Evolutionary conservation across 2,888 invertebrate genomes (phyloP), one percentile per base, ranked within the genome.

Genomic region (Lepeophtheirus nordmannii): DNA sequence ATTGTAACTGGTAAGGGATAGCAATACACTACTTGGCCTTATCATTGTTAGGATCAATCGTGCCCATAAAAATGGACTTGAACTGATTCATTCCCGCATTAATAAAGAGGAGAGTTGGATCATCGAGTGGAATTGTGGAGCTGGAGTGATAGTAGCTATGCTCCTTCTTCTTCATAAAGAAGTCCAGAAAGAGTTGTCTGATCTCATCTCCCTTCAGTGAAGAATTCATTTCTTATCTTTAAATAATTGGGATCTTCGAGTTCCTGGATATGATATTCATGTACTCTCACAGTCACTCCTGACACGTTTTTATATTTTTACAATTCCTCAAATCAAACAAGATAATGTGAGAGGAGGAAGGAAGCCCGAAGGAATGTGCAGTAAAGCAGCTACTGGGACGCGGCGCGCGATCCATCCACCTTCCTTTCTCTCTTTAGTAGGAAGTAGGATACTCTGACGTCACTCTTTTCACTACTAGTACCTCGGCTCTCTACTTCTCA

Each of bases 81-180:
- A 89, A 99, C 82, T 85, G 73, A 72, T 70, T 67, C 98, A 99
- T 99, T 65, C 94, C 98, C 69, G 98, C 97, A 82, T 99, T 99
- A 62, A 97, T 82, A 78, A 99, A 99, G 0, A 99, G 80, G 67
- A 99, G 79, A 0, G 97, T 97, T 30, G 97, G 97, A 78, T 99
- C 98, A 79, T 99, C 96, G 70, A 89, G 80, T 0, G 98, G 98
- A 73, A 99, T 91, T 22, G 93, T 93, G 56, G 93, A 91, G 58
- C 93, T 96, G 0, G 97, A 98, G 76, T 97, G 96, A 30, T 94
- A 89, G 81, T 97, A 97, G 71, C 83, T 83, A 77, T 99, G 98
- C 12, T 77, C 73, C 68, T 82, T 78, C 76, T 89, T 87, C 71
- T 84, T 81, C 74, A 85, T 86, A 75, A 93, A 93, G 76, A 92